Conservation (phyloP, 2,113 vertebrate genomes). For the Pygoscelis adeliae region DNA sequence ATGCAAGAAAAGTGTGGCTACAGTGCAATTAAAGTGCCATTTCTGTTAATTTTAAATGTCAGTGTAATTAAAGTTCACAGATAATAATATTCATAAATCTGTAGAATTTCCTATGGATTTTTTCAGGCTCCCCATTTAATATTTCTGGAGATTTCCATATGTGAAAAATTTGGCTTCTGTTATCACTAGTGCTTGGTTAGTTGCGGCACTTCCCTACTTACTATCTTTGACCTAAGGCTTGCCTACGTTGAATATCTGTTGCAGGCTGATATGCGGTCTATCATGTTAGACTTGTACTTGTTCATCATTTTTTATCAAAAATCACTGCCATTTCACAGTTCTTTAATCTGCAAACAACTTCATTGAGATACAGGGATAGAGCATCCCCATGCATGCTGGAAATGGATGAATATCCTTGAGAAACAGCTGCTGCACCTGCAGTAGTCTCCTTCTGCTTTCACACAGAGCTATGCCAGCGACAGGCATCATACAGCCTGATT, state of each 20-base stretch:
- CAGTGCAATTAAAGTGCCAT: conserved; percentile 73
- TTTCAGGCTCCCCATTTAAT: conserved; percentile 42
- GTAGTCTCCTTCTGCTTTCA: background rate
- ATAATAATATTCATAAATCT: conserved; percentile 73
- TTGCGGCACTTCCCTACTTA: background rate
- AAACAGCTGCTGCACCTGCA: background rate
- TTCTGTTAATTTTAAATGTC: conserved; percentile 78
- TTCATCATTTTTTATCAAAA: background rate
- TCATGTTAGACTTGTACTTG: background rate
- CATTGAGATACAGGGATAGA: background rate
- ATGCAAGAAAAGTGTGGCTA: conserved; percentile 70
- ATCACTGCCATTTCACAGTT: background rate
- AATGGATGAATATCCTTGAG: background rate
- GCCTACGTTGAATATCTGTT: background rate
- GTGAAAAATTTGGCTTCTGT: conserved; percentile 6
- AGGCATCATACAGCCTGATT: background rate
- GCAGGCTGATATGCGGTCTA: background rate
- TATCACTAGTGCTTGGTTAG: background rate
- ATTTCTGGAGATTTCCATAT: conserved; percentile 46
- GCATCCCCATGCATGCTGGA: fast-evolving
- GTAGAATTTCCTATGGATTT: conserved; percentile 56
- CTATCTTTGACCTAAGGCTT: background rate
- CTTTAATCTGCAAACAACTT: background rate
- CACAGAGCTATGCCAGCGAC: background rate
- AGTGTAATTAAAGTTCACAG: conserved; percentile 75